Evolutionary conservation across 2,888 invertebrate genomes (phyloP).

Genomic region (Plebejus anna): DNA sequence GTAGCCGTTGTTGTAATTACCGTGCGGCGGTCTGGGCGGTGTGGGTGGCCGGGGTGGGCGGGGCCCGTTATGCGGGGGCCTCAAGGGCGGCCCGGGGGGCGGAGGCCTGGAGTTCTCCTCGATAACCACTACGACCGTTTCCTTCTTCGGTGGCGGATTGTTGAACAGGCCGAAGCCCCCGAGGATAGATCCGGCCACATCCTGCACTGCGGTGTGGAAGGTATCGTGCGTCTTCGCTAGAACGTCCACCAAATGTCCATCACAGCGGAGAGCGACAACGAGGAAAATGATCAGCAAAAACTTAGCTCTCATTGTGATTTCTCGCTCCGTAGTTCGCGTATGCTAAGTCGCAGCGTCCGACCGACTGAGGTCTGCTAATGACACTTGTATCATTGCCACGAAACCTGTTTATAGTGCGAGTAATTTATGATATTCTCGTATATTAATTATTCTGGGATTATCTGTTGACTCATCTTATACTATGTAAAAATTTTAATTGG

Average conservation of each 20-base stretch:
- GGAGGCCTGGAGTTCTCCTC: conserved; percentile 29
- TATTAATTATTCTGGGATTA: neutral
- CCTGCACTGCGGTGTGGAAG: conserved; percentile 5
- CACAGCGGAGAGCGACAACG: neutral
- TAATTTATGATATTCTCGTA: conserved; percentile 2
- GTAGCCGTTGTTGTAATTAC: conserved; percentile 12
- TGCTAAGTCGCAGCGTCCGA: neutral
- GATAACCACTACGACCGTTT: conserved; percentile 32
- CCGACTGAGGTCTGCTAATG: neutral
- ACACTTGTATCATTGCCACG: conserved; percentile 2
- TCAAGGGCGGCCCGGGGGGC: conserved; percentile 20
- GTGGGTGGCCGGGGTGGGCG: neutral
- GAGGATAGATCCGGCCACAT: conserved; percentile 7
- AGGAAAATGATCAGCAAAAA: neutral
- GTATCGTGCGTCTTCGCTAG: conserved; percentile 10
- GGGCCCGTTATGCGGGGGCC: neutral
- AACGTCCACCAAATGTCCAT: neutral
- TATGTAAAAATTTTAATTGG: neutral
- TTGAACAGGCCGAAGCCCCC: neutral
- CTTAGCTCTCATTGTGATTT: conserved; percentile 1
- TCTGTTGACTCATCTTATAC: neutral
- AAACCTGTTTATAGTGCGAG: conserved; percentile 23
- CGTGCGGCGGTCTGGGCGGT: neutral
- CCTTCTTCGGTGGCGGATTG: conserved; percentile 22
- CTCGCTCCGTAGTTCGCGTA: neutral